A percentile compares a stretch with the other conserved stretches of the same genome.
Evolutionary conservation across 1,140 invertebrate species (phyloP).

Genomic region (Brachionus asplanchnoidis): DNA sequence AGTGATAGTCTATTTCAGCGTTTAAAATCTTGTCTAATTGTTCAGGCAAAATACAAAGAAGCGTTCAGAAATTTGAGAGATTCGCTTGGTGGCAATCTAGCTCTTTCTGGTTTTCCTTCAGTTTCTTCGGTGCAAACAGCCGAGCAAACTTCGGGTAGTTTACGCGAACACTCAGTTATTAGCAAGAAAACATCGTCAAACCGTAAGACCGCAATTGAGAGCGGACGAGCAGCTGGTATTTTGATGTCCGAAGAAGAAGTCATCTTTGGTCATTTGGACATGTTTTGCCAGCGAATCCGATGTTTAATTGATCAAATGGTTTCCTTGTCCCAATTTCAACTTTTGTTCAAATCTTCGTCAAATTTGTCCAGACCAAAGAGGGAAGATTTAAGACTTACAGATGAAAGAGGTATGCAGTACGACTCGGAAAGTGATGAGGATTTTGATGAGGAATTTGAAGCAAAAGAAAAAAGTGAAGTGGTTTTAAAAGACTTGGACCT

Average conservation of each 20-base stretch:
- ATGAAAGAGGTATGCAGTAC: not conserved
- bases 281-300: slow-evolving; percentile 51
- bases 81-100: slow-evolving; percentile 49
- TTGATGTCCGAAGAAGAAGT: slow-evolving; percentile 54
- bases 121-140: slow-evolving; percentile 47
- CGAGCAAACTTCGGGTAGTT: slow-evolving; percentile 23
- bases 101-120: slow-evolving; percentile 53
- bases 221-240: slow-evolving; percentile 48
- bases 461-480: not conserved
- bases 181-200: not conserved
- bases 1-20: slow-evolving; percentile 50
- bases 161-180: not conserved
- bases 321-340: slow-evolving; percentile 52
- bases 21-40: slow-evolving; percentile 51
- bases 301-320: slow-evolving; percentile 55
- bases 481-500: not conserved
- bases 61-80: slow-evolving; percentile 51
- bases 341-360: not conserved
- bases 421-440: slow-evolving; percentile 33
- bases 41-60: slow-evolving; percentile 52
- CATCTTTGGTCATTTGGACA: slow-evolving; percentile 53
- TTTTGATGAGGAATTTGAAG: not conserved
- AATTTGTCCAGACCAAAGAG: slow-evolving; percentile 21
- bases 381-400: not conserved
- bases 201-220: slow-evolving; percentile 13